phyloP scores from a whole-genome alignment of 1,140 invertebrate species.

The Mesaphorura yosii region DNA sequence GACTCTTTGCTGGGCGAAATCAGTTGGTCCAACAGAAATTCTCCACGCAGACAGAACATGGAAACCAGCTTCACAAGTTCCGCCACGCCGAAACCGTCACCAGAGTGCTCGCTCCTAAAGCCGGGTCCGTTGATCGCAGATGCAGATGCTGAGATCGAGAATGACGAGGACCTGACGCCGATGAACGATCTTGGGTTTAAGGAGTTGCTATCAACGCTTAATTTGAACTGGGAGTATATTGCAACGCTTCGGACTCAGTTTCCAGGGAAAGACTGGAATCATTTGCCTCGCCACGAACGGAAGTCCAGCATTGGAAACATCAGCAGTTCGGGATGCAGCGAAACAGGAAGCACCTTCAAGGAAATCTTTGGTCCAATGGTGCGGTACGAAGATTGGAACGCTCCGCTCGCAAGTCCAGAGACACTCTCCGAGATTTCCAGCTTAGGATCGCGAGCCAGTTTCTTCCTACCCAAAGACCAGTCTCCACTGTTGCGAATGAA shows the following conservation, averaged over 20 bases:
- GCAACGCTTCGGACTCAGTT: conserved; percentile 30
- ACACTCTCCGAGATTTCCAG: conserved; percentile 66
- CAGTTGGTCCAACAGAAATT: conserved; percentile 11
- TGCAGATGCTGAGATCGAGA: conserved; percentile 22
- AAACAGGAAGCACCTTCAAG: conserved; percentile 23
- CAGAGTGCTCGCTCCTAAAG: conserved; percentile 25
- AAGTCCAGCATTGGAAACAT: conserved; percentile 21
- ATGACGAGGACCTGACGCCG: conserved; percentile 29
- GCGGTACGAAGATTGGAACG: conserved; percentile 53
- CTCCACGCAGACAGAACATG: conserved; percentile 48
- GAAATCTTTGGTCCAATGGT: conserved; percentile 29
- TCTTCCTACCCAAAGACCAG: conserved; percentile 24
- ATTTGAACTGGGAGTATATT: conserved; percentile 31
- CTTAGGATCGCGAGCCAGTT: conserved; percentile 35
- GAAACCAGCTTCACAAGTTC: conserved; percentile 63
- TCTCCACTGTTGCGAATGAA: conserved; percentile 24
- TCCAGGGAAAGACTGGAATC: conserved; percentile 20
- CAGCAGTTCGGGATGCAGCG: conserved; percentile 31
- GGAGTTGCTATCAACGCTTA: conserved; percentile 31
- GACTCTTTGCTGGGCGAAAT: conserved; percentile 13
- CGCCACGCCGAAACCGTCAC: conserved; percentile 37
- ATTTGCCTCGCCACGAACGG: conserved; percentile 18
- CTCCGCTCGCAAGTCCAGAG: conserved; percentile 72
- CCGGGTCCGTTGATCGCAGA: conserved; percentile 27
- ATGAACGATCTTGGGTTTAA: conserved; percentile 30